Evolutionary conservation across 2,888 invertebrate species (phyloP), one percentile per base, ranked within the genome.

Genomic region (Melolontha melolontha): DNA sequence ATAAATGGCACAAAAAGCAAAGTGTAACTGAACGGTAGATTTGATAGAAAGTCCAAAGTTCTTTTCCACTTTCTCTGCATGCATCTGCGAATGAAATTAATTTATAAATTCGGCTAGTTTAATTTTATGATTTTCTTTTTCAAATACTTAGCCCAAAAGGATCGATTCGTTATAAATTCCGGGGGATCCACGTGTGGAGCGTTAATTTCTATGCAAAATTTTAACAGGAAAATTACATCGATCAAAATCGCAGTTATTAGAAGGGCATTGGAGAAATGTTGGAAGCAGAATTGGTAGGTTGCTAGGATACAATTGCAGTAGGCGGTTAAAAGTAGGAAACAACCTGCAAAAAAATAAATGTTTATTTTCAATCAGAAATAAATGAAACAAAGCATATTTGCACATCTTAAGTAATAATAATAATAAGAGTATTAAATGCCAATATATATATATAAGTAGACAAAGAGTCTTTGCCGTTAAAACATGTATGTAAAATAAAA

Each of bases 251-350:
- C 74, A 82, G 84, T 12, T 81, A 78, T 67, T 79, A 77, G 54
- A 80, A 81, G 73, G 81, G 84, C 68, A 77, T 80, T 5, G 75
- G 77, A 50, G 82, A 80, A 16, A 42, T 86, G 84, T 68, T 83
- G 79, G 72, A 86, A 87, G 6, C 86, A 83, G 83, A 86, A 85
- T 79, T 86, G 84, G 68, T 86, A 87, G 0, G 84, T 82, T 16
- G 85, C 80, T 10, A 85, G 64, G 80, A 86, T 81, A 65, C 85
- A 84, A 69, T 86, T 86, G 5, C 78, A 44, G 70, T 86, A 86
- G 0, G 86, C 80, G 11, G 85, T 72, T 8, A 83, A 70, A 39
- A 86, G 77, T 11, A 83, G 82, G 1, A 86, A 71, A 67, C 84
- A 83, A 73, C 85, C 86, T 86, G 82, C 57, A 84, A 83, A 14